These are phyloP conservation scores for Pseudomyrmex gracilis DNA, from an alignment of 1,140 invertebrate species.

Conservation along the genomic window DNA sequence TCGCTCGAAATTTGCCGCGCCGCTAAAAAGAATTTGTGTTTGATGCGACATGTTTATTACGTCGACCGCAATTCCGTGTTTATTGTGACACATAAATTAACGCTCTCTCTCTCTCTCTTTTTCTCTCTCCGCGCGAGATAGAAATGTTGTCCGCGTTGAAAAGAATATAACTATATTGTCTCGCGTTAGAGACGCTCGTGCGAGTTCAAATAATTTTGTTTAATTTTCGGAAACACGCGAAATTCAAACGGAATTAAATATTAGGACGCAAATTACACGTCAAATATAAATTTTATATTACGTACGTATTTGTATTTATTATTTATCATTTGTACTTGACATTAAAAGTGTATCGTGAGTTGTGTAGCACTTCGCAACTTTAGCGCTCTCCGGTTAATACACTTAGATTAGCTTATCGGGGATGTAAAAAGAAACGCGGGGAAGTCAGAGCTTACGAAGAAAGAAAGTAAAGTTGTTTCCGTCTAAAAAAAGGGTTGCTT, in stretches of 20 bases:
- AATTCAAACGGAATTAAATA: too few relatives aligned
- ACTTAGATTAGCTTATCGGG: conserved; percentile 44
- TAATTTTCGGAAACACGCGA: background rate
- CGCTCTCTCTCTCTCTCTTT: background rate
- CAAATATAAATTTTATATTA: too few relatives aligned
- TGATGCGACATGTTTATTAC: background rate
- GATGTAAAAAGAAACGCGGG: conserved; percentile 26
- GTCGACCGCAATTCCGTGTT: background rate
- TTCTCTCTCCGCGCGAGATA: background rate
- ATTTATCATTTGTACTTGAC: too few relatives aligned
- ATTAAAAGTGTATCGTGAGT: background rate
- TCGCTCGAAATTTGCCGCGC: background rate
- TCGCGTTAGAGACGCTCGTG: too few relatives aligned
- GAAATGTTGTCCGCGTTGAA: background rate
- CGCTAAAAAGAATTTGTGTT: conserved; percentile 21
- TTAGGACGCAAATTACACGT: too few relatives aligned
- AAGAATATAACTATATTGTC: too few relatives aligned
- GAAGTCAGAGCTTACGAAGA: conserved; percentile 24
- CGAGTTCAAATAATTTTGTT: background rate
- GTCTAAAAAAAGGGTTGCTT: conserved; percentile 17
- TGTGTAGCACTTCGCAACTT: background rate
- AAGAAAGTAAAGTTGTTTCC: conserved; percentile 45
- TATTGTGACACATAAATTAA: conserved; percentile 1
- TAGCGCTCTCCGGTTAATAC: conserved; percentile 10
- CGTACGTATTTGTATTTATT: too few relatives aligned